Percentiles rank a stretch among this genome's conserved stretches.
phyloP scores from a whole-genome alignment of 2,113 vertebrate genomes.

The Spermophilus dauricus region DNA sequence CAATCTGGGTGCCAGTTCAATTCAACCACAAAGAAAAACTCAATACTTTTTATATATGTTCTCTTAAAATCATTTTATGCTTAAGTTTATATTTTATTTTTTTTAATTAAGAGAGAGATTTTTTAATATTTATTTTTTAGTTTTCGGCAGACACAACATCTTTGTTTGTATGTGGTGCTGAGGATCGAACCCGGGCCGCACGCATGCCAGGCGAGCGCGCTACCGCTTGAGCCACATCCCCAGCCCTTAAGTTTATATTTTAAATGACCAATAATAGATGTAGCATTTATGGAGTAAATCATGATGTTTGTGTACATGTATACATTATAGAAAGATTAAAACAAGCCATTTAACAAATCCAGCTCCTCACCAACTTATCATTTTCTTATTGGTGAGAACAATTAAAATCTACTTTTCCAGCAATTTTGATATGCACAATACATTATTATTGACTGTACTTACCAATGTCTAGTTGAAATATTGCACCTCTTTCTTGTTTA shows the following conservation, averaged over 20 bases:
- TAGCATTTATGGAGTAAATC: not conserved
- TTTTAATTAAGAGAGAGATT: not conserved
- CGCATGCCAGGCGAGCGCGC: too few species aligned
- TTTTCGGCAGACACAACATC: too few species aligned
- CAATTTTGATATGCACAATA: not conserved
- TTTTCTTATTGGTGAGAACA: not conserved
- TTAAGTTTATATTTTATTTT: not conserved
- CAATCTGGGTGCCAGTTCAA: not conserved
- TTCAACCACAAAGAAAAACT: not conserved
- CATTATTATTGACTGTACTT: not conserved
- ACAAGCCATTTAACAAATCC: not conserved
- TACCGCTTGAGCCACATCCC: too few species aligned
- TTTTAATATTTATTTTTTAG: too few species aligned
- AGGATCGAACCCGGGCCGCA: too few species aligned
- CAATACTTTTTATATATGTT: slow-evolving; percentile 11
- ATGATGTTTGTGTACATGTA: not conserved
- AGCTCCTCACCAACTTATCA: not conserved
- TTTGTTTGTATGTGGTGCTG: too few species aligned
- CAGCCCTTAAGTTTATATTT: not conserved
- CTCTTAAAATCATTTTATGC: not conserved
- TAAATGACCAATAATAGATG: not conserved
- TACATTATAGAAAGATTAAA: not conserved
- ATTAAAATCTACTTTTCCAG: not conserved
- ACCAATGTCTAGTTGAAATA: not conserved
- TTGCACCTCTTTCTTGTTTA: not conserved